These are phyloP conservation scores for Ectropis crepuscularia DNA, from an alignment of 2,888 invertebrate species.

Conservation along the genomic window DNA sequence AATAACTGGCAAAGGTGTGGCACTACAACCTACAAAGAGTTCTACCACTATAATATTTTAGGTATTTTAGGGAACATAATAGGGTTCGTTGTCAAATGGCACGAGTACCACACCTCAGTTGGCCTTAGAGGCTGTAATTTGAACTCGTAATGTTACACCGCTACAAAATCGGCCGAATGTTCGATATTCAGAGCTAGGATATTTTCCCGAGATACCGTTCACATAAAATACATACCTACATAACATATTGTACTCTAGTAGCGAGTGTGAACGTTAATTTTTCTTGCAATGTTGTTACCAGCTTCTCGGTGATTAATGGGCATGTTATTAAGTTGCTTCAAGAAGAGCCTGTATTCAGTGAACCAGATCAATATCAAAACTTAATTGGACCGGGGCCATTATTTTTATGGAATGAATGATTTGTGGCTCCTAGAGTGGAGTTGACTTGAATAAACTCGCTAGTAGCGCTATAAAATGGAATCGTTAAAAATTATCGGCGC, in stretches of 20 bases:
- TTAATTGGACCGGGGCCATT: conserved; percentile 11
- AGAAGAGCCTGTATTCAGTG: conserved; percentile 2
- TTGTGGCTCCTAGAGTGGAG: conserved; percentile 10
- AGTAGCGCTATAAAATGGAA: conserved; percentile 27
- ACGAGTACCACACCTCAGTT: conserved; percentile 24
- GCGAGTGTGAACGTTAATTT: neutral
- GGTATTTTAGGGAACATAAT: too few species aligned
- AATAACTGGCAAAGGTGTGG: too few species aligned
- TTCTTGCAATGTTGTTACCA: neutral
- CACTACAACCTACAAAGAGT: too few species aligned
- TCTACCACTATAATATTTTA: too few species aligned
- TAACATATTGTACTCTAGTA: neutral
- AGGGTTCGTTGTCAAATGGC: conserved; percentile 14
- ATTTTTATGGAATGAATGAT: conserved; percentile 18
- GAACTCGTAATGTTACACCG: conserved; percentile 23
- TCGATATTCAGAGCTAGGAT: conserved; percentile 26
- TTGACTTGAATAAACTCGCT: conserved; percentile 6
- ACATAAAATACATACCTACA: neutral
- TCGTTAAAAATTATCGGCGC: conserved; percentile 36
- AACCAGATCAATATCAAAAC: conserved; percentile 6
- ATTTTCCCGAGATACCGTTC: neutral
- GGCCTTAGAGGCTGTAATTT: conserved; percentile 32
- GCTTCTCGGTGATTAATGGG: neutral
- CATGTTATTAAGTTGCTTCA: conserved; percentile 1
- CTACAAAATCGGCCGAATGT: conserved; percentile 27